Base-by-base conservation (phyloP, 2,888 invertebrate species). In the Fragum sueziense region DNA sequence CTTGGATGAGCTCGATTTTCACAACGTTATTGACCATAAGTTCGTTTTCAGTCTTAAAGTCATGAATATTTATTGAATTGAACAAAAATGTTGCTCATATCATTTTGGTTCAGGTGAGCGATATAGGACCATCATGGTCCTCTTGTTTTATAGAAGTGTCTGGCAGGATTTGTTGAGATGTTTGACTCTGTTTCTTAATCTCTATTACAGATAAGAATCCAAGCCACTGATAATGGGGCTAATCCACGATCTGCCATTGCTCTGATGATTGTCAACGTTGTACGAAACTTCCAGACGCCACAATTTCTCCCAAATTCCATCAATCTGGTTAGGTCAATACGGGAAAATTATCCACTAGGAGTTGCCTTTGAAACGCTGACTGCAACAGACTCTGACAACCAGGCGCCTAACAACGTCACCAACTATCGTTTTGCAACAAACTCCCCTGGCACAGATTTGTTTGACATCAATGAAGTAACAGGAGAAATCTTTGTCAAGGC, bases 141-240 rank as follows among this genome's bases (percentile, higher is more conserved):
- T 57, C 57, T 57, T 57, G 57, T 57, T 57, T 57, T 7, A 57
- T 52, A 37, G 37, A 37, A n/a, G n/a, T n/a, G n/a, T n/a, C n/a
- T n/a, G n/a, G n/a, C n/a, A n/a, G n/a, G n/a, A n/a, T n/a, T n/a
- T n/a, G n/a, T n/a, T n/a, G n/a, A n/a, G n/a, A n/a, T n/a, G n/a
- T n/a, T n/a, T n/a, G n/a, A n/a, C n/a, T n/a, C n/a, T n/a, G n/a
- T 22, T 3, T 17, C 25, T 41, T 52, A 20, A 37, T 59, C 11
- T 37, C 47, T 34, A 29, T 80, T 85, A 27, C 84, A 90, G 90
- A 70, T 90, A 22, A 67, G 84, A 31, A 85, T 88, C 22, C 61
- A 74, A 22, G 90, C 88, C 14, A 62, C 81, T 29, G 92, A 92
- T 76, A 87, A 88, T 54, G 91, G 90, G 20, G 29, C 67, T 11